phyloP scores from a whole-genome alignment of 92 coral and sea anemone species.

The Diadumene lineata region DNA sequence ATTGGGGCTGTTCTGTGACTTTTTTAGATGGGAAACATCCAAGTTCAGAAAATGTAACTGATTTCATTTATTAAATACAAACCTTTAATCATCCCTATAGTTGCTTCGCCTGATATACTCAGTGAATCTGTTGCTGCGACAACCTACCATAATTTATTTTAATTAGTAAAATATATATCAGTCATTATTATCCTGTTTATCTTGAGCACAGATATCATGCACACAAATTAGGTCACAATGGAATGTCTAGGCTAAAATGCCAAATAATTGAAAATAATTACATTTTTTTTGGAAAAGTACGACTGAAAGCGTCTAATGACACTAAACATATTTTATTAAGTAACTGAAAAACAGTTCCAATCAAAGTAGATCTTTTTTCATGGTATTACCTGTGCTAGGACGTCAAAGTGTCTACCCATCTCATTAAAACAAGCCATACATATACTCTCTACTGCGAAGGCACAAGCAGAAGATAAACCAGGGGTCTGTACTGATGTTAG shows the following conservation, averaged over 20 bases:
- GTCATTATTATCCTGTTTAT: no score
- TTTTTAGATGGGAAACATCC: no score
- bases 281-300: no score
- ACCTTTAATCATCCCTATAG: constrained; percentile 91
- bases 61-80: background rate
- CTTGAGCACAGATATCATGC: no score
- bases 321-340: no score
- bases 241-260: no score
- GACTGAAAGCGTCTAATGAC: no score
- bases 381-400: constrained; percentile 77
- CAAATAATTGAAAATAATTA: no score
- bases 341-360: background rate
- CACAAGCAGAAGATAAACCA: constrained; percentile 77
- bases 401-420: constrained; percentile 90
- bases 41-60: no score
- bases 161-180: no score
- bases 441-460: constrained; percentile 77
- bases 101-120: constrained; percentile 75
- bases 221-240: no score
- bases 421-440: constrained; percentile 77
- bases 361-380: background rate
- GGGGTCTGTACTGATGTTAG: constrained; percentile 66
- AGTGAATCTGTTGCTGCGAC: constrained; percentile 94
- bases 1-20: no score
- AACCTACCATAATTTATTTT: constrained; percentile 66